phyloP scores from a whole-genome alignment of 37 sponge, comb jelly and placozoan genomes.

The Bolinopsis microptera region DNA sequence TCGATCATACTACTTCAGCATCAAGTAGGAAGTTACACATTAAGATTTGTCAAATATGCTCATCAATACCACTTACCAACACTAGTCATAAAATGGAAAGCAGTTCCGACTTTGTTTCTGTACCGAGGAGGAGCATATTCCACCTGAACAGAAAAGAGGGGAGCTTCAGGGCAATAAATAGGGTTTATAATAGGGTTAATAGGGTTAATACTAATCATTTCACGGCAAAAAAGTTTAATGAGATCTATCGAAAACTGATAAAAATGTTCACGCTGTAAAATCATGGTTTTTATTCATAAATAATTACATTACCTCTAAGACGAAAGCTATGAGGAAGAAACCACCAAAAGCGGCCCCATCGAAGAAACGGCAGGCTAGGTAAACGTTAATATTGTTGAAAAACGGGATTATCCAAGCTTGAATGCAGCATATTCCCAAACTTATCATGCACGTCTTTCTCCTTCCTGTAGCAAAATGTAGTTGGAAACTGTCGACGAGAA shows the following conservation, averaged over 20 bases:
- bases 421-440: background rate
- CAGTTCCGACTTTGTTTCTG: conserved; percentile 5
- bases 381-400: conserved; percentile 32
- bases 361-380: conserved; percentile 44
- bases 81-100: conserved; percentile 46
- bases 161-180: too few species aligned
- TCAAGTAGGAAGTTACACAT: too few species aligned
- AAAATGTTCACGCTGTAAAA: too few species aligned
- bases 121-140: conserved; percentile 41
- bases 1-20: too few species aligned
- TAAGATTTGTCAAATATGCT: too few species aligned
- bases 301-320: background rate
- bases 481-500: too few species aligned
- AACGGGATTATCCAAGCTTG: conserved; percentile 58
- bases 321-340: conserved; percentile 49
- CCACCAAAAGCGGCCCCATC: conserved; percentile 65
- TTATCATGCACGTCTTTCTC: background rate
- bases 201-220: background rate
- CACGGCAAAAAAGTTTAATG: too few species aligned
- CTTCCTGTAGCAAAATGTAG: background rate
- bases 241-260: too few species aligned
- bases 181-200: too few species aligned
- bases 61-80: conserved; percentile 13
- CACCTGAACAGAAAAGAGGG: background rate
- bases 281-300: too few species aligned